These are phyloP conservation scores for Saimiri boliviensis DNA, from an alignment of 2,113 vertebrate species.

Conservation along the genomic window DNA sequence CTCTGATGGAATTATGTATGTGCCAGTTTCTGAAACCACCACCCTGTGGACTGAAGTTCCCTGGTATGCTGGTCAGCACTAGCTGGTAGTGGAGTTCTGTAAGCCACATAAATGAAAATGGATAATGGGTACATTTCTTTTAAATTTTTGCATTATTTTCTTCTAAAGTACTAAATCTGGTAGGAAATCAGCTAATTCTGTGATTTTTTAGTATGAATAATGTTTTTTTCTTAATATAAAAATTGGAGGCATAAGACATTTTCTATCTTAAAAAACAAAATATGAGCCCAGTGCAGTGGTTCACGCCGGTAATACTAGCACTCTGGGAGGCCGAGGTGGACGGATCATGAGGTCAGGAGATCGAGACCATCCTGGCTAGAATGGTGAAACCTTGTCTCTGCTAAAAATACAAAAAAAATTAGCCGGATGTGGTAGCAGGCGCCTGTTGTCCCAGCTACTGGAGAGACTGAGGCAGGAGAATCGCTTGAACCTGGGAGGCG, in stretches of 20 bases:
- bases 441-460: too few species aligned
- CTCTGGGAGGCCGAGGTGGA: too few species aligned
- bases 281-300: too few species aligned
- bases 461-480: too few species aligned
- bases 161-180: not conserved
- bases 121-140: not conserved
- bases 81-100: not conserved
- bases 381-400: too few species aligned
- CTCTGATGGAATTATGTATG: not conserved
- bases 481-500: too few species aligned
- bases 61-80: not conserved
- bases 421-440: too few species aligned
- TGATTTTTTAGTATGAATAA: not conserved
- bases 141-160: not conserved
- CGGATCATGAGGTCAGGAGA: too few species aligned
- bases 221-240: constrained; percentile 47
- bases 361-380: too few species aligned
- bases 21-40: not conserved
- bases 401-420: too few species aligned
- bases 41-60: not conserved
- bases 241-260: not conserved
- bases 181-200: not conserved
- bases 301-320: too few species aligned
- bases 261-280: not conserved
- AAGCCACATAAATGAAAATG: not conserved